Percentiles rank a stretch among this genome's conserved stretches.
phyloP scores from a whole-genome alignment of 2,113 vertebrate genomes.

The Calonectris borealis region DNA sequence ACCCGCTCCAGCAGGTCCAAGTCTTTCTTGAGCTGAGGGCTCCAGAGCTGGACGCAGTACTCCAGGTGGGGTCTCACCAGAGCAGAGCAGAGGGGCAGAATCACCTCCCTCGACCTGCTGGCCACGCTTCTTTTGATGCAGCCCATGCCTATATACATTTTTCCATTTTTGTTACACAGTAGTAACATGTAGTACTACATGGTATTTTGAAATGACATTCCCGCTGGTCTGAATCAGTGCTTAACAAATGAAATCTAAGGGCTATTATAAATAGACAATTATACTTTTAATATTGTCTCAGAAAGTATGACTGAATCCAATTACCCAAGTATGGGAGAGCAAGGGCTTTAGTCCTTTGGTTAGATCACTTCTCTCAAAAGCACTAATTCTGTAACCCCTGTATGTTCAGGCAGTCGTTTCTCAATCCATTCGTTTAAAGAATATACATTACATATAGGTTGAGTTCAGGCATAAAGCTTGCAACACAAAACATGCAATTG shows the following conservation, averaged over 20 bases:
- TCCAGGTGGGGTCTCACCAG: neutral
- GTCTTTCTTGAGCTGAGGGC: fast-evolving
- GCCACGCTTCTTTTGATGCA: fast-evolving
- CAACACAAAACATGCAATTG: neutral
- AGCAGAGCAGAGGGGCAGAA: neutral
- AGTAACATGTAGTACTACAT: neutral
- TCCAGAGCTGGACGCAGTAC: neutral
- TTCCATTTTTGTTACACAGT: neutral
- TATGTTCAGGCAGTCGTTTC: neutral
- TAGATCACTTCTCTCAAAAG: neutral
- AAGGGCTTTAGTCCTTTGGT: neutral
- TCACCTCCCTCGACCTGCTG: fast-evolving
- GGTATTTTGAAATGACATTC: neutral
- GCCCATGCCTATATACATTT: neutral
- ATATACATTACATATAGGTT: neutral
- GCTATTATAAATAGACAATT: neutral
- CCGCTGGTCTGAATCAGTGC: neutral
- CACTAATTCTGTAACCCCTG: neutral
- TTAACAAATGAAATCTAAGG: neutral
- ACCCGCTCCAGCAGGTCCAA: neutral
- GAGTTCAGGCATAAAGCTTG: neutral
- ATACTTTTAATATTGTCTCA: neutral
- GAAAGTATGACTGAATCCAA: neutral
- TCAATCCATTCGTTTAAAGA: neutral
- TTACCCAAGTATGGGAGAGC: neutral